These are phyloP conservation scores for Microtus pennsylvanicus DNA, from an alignment of 2,113 vertebrate species.

Conservation along the genomic window DNA sequence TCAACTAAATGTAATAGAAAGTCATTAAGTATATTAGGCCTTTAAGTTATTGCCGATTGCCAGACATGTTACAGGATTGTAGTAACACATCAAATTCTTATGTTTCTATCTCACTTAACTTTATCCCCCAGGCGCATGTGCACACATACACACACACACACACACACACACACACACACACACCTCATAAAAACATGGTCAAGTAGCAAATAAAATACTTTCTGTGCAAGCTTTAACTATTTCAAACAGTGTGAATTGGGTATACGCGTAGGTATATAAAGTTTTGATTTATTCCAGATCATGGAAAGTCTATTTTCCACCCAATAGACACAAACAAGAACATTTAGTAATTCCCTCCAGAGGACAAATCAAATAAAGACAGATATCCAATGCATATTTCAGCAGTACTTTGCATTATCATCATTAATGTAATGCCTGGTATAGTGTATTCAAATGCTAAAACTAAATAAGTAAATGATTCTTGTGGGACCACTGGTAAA, in stretches of 20 bases:
- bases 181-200: not conserved
- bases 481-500: not conserved
- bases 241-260: not conserved
- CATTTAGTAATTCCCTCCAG: slow-evolving; percentile 8
- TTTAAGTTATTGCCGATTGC: not conserved
- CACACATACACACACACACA: too few relatives aligned
- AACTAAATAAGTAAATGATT: not conserved
- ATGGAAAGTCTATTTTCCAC: not conserved
- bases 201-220: not conserved
- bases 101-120: not conserved
- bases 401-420: not conserved
- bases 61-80: not conserved
- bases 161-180: too few relatives aligned
- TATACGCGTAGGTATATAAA: not conserved
- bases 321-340: not conserved
- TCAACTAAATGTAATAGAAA: not conserved
- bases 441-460: slow-evolving; percentile 15
- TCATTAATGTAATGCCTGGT: not conserved
- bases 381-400: not conserved
- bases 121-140: not conserved
- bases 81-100: not conserved
- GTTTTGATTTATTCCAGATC: not conserved
- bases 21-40: not conserved
- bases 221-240: not conserved
- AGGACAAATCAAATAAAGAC: not conserved